A percentile compares a stretch with the other conserved stretches of the same genome.
phyloP scores from a whole-genome alignment of 2,888 invertebrate genomes.

The Agrotis exclamationis region DNA sequence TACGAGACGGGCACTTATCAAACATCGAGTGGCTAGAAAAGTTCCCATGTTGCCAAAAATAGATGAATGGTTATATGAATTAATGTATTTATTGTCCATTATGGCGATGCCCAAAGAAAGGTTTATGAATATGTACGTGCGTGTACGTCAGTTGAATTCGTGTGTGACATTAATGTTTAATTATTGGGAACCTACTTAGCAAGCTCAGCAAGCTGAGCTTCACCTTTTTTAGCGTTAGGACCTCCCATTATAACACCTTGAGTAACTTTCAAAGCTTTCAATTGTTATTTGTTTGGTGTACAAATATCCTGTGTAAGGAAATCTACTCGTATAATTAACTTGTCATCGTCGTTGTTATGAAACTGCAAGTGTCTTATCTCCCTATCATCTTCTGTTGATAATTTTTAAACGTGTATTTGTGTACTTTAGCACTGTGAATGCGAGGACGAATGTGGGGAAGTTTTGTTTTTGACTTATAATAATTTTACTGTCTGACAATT shows the following conservation, averaged over 20 bases:
- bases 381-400: neutral
- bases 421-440: too few relatives aligned
- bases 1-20: conserved; percentile 62
- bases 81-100: conserved; percentile 55
- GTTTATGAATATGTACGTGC: conserved; percentile 42
- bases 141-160: conserved; percentile 26
- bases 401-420: too few relatives aligned
- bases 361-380: neutral
- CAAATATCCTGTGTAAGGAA: neutral
- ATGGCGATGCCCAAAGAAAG: conserved; percentile 57
- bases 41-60: conserved; percentile 76
- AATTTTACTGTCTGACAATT: too few relatives aligned
- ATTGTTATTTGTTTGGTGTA: conserved; percentile 12
- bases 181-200: conserved; percentile 19
- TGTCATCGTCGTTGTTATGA: neutral
- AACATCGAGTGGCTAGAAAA: conserved; percentile 69
- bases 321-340: neutral
- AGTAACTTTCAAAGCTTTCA: neutral
- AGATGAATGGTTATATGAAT: conserved; percentile 61
- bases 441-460: too few relatives aligned
- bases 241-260: conserved; percentile 32
- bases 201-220: conserved; percentile 1
- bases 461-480: too few relatives aligned
- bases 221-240: conserved; percentile 17
- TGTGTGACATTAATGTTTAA: conserved; percentile 35